These are phyloP conservation scores for Falco columbarius DNA, from an alignment of 2,797 vertebrate genomes.

Conservation along the genomic window DNA sequence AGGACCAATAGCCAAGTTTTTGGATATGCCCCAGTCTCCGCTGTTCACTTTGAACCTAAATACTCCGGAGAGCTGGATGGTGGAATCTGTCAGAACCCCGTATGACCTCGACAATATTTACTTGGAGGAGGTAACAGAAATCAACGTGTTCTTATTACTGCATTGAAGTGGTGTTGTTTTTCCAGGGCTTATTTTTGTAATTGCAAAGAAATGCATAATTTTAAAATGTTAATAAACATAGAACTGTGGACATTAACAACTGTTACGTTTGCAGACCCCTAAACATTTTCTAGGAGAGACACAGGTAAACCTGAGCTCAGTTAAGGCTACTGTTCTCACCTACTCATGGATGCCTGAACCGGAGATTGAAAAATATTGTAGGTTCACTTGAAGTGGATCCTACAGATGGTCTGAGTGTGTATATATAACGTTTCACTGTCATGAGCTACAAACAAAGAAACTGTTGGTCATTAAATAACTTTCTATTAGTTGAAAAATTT, in stretches of 20 bases:
- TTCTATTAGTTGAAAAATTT: background rate
- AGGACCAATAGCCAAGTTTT: conserved; percentile 92
- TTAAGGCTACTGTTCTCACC: background rate
- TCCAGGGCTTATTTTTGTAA: background rate
- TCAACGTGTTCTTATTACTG: background rate
- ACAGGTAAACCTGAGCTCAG: background rate
- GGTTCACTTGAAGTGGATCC: background rate
- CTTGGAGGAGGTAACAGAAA: conserved; percentile 88
- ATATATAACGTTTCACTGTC: background rate
- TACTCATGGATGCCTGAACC: background rate
- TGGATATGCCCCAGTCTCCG: conserved; percentile 97
- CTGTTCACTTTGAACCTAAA: conserved; percentile 96
- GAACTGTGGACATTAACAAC: background rate
- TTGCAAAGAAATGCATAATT: background rate
- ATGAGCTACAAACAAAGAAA: background rate
- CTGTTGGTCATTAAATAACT: background rate
- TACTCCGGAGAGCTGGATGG: conserved; percentile 98
- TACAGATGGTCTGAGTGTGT: background rate
- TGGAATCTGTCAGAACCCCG: conserved; percentile 92
- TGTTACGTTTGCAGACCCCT: background rate
- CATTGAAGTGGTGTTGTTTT: background rate
- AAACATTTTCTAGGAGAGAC: background rate
- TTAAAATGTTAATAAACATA: background rate
- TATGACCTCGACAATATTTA: conserved; percentile 99
- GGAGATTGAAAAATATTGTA: background rate